Conservation (phyloP, 2,888 invertebrate species). For the Cheiracanthium punctorium region DNA sequence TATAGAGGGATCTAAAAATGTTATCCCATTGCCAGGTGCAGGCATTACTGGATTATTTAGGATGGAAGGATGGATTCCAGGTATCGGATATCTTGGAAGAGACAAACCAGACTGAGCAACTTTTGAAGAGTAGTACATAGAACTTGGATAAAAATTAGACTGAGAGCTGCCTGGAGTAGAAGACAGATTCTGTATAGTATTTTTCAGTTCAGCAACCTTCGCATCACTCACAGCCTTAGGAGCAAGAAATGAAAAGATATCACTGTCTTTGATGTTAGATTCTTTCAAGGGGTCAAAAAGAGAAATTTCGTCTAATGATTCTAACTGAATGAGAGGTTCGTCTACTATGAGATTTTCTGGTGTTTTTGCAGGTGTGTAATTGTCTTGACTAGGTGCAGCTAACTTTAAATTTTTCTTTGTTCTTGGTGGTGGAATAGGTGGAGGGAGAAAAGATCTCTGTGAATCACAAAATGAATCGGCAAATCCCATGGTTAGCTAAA, state of each 20-base stretch:
- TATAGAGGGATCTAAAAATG: not conserved
- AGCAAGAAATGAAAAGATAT: slow-evolving; percentile 40
- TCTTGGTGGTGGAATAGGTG: slow-evolving; percentile 68
- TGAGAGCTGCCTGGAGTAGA: slow-evolving; percentile 6
- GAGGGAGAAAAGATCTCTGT: slow-evolving; percentile 22
- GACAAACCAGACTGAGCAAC: slow-evolving; percentile 40
- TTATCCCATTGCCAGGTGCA: slow-evolving; percentile 12
- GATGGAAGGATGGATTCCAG: not conserved
- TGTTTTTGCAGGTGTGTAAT: not conserved
- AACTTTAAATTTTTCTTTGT: slow-evolving; percentile 30
- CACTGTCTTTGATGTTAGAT: slow-evolving; percentile 28
- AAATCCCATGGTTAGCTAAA: slow-evolving; percentile 37
- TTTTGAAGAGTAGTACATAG: slow-evolving; percentile 40
- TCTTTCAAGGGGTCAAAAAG: slow-evolving; percentile 56
- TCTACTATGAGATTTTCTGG: not conserved
- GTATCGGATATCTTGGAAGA: slow-evolving; percentile 20
- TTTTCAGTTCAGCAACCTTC: slow-evolving; percentile 49
- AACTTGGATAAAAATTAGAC: slow-evolving; percentile 15
- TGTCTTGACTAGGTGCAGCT: not conserved
- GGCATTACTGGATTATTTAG: not conserved
- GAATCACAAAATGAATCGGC: slow-evolving; percentile 53
- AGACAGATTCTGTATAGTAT: slow-evolving; percentile 55
- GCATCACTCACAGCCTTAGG: slow-evolving; percentile 32
- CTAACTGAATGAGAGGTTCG: slow-evolving; percentile 50
- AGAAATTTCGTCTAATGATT: slow-evolving; percentile 46